Evolutionary conservation across 2,797 vertebrate genomes (phyloP).

Genomic region (Perodicticus potto): DNA sequence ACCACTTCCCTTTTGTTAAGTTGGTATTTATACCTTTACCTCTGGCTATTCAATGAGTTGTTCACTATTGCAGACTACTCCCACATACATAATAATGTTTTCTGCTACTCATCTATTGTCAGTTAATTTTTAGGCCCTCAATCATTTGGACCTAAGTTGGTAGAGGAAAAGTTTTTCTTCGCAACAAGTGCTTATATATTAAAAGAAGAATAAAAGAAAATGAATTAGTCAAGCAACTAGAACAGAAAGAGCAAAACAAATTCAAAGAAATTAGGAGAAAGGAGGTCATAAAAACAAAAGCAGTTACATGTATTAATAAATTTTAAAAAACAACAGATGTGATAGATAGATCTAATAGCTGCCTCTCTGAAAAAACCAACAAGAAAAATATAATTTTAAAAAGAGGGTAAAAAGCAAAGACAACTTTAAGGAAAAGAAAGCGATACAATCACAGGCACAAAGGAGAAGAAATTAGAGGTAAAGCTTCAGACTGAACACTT

Average conservation of each 20-base stretch:
- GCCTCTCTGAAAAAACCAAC: neutral
- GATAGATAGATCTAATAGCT: neutral
- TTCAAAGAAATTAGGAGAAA: conserved; percentile 31
- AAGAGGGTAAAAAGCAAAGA: neutral
- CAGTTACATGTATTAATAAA: neutral
- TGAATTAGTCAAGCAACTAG: neutral
- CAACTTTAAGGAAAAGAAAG: neutral
- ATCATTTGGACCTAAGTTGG: neutral
- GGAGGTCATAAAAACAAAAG: neutral
- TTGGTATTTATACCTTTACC: neutral
- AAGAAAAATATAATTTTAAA: neutral
- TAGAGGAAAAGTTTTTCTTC: neutral
- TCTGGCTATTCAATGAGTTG: neutral
- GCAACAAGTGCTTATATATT: conserved; percentile 27
- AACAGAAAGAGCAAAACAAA: neutral
- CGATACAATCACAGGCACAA: neutral
- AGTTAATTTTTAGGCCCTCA: neutral
- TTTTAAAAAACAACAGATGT: neutral
- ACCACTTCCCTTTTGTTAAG: neutral
- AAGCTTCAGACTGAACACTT: neutral
- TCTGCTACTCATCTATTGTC: neutral
- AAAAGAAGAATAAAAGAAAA: conserved; percentile 27
- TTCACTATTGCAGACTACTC: neutral
- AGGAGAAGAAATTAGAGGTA: neutral
- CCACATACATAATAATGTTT: neutral